Evolutionary conservation across 2,888 invertebrate species (phyloP), one percentile per base, ranked within the genome.

Genomic region (Phymatocera aterrima): DNA sequence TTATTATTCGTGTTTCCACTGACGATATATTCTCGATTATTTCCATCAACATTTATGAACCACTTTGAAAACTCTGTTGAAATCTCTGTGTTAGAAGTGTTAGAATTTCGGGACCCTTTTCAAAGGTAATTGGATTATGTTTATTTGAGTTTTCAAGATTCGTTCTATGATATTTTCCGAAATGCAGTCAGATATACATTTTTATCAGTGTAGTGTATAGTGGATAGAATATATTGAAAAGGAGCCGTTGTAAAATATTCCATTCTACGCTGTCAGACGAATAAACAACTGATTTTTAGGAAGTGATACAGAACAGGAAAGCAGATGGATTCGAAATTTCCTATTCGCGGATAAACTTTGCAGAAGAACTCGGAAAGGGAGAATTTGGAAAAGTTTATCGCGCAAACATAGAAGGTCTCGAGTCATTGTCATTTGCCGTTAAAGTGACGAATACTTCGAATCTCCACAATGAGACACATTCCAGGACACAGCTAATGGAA

Each of bases 331-430:
- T 92, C 90, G 93, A 93, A 85, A 91, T 93, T 28, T 88, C 88
- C 60, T 89, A 93, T 84, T 81, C 91, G 28, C 84, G 92, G 82
- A 90, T 94, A 1, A 91, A 91, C 64, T 86, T 93, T 0, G 92
- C 92, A 0, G 89, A 91, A 0, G 89, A 93, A 85, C 93, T 96
- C 82, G 96, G 96, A 0, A 94, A 93, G 83, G 96, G 96, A 0
- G 95, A 95, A 6, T 96, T 96, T 87, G 96, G 96, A 0, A 92
- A 93, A 61, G 96, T 96, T 0, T 95, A 93, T 85, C 92, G 93
- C 24, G 96, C 95, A 0, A 92, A 92, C 0, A 92, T 95, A 4
- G 92, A 93, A 78, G 92, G 91, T 68, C 24, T 81, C 64, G 24
- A 82, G 5, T 70, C 80, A 40, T 83, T 81, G 15, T 79, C 82